Evolutionary conservation across 2,113 vertebrate species (phyloP).

Genomic region (Chaetura pelagica): DNA sequence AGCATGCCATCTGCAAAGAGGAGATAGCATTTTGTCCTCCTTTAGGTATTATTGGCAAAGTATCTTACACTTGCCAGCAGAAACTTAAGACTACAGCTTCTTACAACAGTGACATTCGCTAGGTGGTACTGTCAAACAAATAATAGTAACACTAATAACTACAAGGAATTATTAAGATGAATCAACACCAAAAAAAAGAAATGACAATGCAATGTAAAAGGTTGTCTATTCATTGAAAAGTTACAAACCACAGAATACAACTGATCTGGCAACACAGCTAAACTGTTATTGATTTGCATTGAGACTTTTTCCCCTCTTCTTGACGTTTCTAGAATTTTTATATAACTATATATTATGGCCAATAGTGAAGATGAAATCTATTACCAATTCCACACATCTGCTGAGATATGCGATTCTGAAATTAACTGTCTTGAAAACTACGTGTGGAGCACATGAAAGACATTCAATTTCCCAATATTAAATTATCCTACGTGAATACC

Average conservation of each 20-base stretch:
- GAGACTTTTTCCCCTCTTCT: slow-evolving; percentile 40
- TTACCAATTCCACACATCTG: slow-evolving; percentile 36
- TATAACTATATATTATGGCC: slow-evolving; percentile 38
- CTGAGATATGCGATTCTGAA: slow-evolving; percentile 64
- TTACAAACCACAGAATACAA: slow-evolving; percentile 60
- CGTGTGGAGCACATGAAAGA: slow-evolving; percentile 18
- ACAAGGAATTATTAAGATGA: slow-evolving; percentile 27
- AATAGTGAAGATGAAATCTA: slow-evolving; percentile 36
- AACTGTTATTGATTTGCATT: slow-evolving; percentile 77
- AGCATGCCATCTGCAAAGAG: neutral
- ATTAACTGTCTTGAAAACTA: slow-evolving; percentile 59
- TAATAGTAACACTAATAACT: neutral
- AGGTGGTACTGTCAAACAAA: slow-evolving; percentile 36
- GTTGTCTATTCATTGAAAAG: slow-evolving; percentile 69
- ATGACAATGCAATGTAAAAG: slow-evolving; percentile 50
- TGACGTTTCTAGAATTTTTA: slow-evolving; percentile 58
- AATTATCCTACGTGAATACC: slow-evolving; percentile 24
- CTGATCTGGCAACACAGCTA: slow-evolving; percentile 51
- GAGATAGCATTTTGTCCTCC: neutral
- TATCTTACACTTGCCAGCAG: accelerated
- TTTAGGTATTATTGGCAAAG: neutral
- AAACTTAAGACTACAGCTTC: neutral
- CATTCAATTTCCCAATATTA: slow-evolving; percentile 52
- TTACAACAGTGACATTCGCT: neutral
- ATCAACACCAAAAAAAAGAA: slow-evolving; percentile 60